Percentiles rank a stretch among this genome's conserved stretches.
phyloP scores from a whole-genome alignment of 2,888 invertebrate species.

The Ceratothoa steindachneri region DNA sequence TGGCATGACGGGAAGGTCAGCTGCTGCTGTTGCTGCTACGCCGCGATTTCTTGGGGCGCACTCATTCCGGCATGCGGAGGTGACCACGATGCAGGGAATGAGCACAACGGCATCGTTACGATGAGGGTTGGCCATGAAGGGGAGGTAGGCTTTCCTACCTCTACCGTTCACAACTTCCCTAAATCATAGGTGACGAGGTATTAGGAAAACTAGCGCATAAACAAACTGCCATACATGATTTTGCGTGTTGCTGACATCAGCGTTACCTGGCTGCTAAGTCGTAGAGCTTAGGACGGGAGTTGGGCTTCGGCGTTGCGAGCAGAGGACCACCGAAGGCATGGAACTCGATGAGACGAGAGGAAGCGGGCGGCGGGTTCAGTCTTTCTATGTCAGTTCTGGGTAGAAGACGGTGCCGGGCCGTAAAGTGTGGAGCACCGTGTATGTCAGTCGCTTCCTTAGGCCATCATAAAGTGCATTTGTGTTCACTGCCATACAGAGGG shows the following conservation, averaged over 20 bases:
- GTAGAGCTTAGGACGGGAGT: neutral
- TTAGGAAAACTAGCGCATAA: too few species aligned
- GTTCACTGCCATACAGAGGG: neutral
- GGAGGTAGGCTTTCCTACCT: too few species aligned
- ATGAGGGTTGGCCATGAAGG: too few species aligned
- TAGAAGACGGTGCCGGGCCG: neutral
- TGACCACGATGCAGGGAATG: too few species aligned
- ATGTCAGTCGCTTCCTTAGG: neutral
- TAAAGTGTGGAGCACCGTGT: neutral
- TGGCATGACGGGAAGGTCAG: neutral
- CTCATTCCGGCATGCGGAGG: too few species aligned
- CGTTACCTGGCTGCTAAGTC: constrained; percentile 1
- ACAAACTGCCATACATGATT: too few species aligned
- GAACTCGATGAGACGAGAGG: neutral
- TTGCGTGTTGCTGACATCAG: constrained; percentile 7
- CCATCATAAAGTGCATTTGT: neutral
- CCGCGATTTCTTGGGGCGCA: too few species aligned
- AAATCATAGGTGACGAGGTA: too few species aligned
- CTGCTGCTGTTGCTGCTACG: too few species aligned
- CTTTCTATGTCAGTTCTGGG: neutral
- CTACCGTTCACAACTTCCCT: too few species aligned
- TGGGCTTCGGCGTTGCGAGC: neutral
- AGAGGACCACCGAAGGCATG: constrained; percentile 7
- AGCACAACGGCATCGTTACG: too few species aligned
- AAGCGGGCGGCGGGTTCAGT: neutral